These are phyloP conservation scores for Pogoniulus pusillus DNA, from an alignment of 2,797 vertebrate species.

Conservation along the genomic window DNA sequence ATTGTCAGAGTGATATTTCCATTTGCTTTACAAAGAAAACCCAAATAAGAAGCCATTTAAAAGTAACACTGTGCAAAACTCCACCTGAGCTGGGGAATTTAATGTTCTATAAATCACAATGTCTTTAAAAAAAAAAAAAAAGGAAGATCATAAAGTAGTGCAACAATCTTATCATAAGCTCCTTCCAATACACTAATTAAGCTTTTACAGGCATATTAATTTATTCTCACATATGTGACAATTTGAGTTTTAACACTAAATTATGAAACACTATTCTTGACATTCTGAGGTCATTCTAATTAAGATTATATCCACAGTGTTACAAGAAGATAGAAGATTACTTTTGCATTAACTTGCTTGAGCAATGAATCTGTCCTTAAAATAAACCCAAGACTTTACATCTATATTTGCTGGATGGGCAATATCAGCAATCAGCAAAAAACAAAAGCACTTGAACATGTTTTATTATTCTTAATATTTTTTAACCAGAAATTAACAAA, in stretches of 20 bases:
- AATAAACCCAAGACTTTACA: background rate
- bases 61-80: background rate
- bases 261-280: conserved; percentile 73
- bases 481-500: background rate
- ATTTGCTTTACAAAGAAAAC: background rate
- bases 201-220: conserved; percentile 69
- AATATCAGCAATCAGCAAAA: background rate
- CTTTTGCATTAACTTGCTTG: background rate
- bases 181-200: conserved; percentile 54
- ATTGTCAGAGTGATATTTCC: background rate
- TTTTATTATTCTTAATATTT: background rate
- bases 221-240: conserved; percentile 72
- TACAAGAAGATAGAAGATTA: background rate
- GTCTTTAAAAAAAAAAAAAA: background rate
- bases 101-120: background rate
- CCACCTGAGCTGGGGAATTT: background rate
- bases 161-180: background rate
- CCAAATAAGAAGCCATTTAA: background rate
- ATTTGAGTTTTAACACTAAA: conserved; percentile 70
- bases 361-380: background rate
- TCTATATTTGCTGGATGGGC: background rate
- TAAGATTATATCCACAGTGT: conserved; percentile 43
- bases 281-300: conserved; percentile 68
- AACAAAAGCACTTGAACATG: background rate
- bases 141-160: background rate